phyloP scores from a whole-genome alignment of 2,888 invertebrate genomes.

The Proisotoma minuta region DNA sequence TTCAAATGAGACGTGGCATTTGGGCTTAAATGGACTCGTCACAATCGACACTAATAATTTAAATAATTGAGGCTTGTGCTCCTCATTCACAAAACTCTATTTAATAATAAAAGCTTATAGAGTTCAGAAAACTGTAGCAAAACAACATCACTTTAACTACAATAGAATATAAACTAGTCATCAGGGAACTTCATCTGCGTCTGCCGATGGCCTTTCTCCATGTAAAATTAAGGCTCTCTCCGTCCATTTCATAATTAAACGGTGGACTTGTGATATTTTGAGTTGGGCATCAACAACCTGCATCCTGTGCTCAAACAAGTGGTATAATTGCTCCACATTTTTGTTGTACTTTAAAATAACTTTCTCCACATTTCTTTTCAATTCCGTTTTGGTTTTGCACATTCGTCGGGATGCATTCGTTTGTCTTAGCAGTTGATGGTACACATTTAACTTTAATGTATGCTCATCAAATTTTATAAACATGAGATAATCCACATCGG shows the following conservation, averaged over 20 bases:
- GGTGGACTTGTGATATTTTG: conserved; percentile 6
- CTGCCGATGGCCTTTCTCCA: conserved; percentile 13
- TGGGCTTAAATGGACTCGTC: too few species aligned
- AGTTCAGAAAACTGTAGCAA: too few species aligned
- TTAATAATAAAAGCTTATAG: too few species aligned
- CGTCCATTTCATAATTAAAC: conserved; percentile 29
- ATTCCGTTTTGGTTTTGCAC: conserved; percentile 10
- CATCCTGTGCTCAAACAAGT: not conserved
- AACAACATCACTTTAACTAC: too few species aligned
- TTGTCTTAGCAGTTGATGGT: conserved; percentile 21
- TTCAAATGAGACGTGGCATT: too few species aligned
- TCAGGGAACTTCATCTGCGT: too few species aligned
- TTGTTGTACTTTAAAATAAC: conserved; percentile 18
- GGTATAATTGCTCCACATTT: conserved; percentile 13
- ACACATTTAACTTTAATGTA: conserved; percentile 12
- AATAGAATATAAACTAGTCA: too few species aligned
- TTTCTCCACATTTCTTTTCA: conserved; percentile 9
- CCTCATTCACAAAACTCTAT: too few species aligned
- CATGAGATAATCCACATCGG: conserved; percentile 21
- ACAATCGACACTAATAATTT: too few species aligned
- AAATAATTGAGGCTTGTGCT: too few species aligned
- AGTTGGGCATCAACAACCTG: conserved; percentile 15
- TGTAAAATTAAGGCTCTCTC: conserved; percentile 24
- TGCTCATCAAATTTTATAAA: conserved; percentile 21
- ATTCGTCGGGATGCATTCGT: conserved; percentile 20